Base-by-base conservation (phyloP, 2,888 invertebrate genomes). In the Sminthurinus aureus region DNA sequence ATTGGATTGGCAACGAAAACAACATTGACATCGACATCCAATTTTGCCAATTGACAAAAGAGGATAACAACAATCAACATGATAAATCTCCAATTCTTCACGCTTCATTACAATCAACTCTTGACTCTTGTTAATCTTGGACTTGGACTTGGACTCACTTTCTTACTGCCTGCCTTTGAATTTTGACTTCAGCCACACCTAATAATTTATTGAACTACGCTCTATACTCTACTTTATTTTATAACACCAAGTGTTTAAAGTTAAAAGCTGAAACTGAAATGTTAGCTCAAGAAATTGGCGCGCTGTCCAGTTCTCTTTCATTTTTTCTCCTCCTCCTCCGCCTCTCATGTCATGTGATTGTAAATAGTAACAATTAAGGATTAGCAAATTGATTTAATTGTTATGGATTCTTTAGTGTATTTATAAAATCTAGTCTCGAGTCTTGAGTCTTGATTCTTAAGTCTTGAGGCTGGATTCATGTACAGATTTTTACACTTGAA, bases 31-130 rank as follows among this genome's bases (percentile, higher is more conserved):
- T 24, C 9, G 73, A 15, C 26, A 73, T 24, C 24, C 73, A 38
- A 26, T 69, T n/a, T n/a, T n/a, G n/a, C 50, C 71, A 79, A 79
- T 79, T 38, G 38, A 38, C 38, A 38, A 38, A 38, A 38, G 38
- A 38, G 3, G 38, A 38, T 38, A 38, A 38, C 73, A 64, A 74
- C 81, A 81, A 81, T 81, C 81, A 81, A 74, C 81, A 74, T 81
- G 81, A 81, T 81, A 81, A 81, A 81, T 81, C 52, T 76, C 76
- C 81, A 81, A 74, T 64, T 58, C 76, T 81, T 81, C 81, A 81
- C 81, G 58, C 38, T 38, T 78, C 78, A 50, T 50, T 51, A 75
- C 50, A 52, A 50, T 52, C 52, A 13, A 75, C 51, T n/a, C n/a
- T 26, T 75, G 51, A 75, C 51, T n/a, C n/a, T 26, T 75, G 51